phyloP scores from a whole-genome alignment of 2,113 vertebrate genomes.

The Crotalus viridis region DNA sequence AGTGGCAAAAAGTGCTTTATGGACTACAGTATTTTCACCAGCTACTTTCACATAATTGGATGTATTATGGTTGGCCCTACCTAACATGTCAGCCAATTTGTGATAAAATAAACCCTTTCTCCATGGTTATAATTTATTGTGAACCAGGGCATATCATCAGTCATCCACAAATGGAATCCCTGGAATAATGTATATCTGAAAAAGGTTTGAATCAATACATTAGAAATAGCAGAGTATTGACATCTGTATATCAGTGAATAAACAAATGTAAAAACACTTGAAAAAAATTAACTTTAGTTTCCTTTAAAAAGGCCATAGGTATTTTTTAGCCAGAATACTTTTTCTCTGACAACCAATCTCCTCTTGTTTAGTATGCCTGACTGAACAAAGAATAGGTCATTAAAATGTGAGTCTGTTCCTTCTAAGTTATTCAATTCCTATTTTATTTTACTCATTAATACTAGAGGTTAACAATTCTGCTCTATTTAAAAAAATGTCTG shows the following conservation, averaged over 20 bases:
- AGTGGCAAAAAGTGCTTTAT: not conserved
- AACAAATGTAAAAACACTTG: not conserved
- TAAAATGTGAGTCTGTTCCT: slow-evolving; percentile 49
- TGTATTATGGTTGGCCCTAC: not conserved
- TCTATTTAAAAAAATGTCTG: slow-evolving; percentile 51
- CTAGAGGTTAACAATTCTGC: slow-evolving; percentile 57
- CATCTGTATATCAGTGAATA: slow-evolving; percentile 2
- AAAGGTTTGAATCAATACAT: not conserved
- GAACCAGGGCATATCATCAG: not conserved
- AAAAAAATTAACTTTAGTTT: slow-evolving; percentile 21
- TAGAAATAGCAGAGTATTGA: slow-evolving; percentile 27
- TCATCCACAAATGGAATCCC: not conserved
- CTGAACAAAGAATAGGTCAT: slow-evolving; percentile 50
- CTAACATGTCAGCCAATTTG: not conserved
- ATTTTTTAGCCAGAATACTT: slow-evolving; percentile 26
- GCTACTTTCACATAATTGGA: not conserved
- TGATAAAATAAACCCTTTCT: not conserved
- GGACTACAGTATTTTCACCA: not conserved
- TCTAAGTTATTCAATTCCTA: slow-evolving; percentile 53
- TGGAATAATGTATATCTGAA: not conserved
- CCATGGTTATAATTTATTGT: not conserved
- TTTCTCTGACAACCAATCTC: slow-evolving; percentile 41
- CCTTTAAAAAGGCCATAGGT: slow-evolving; percentile 38
- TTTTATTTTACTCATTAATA: slow-evolving; percentile 49
- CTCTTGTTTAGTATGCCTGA: slow-evolving; percentile 48